A percentile compares a stretch with the other conserved stretches of the same genome.
These are phyloP conservation scores for Campoletis sonorensis DNA, from an alignment of 1,140 invertebrate species.

Conservation along the genomic window DNA sequence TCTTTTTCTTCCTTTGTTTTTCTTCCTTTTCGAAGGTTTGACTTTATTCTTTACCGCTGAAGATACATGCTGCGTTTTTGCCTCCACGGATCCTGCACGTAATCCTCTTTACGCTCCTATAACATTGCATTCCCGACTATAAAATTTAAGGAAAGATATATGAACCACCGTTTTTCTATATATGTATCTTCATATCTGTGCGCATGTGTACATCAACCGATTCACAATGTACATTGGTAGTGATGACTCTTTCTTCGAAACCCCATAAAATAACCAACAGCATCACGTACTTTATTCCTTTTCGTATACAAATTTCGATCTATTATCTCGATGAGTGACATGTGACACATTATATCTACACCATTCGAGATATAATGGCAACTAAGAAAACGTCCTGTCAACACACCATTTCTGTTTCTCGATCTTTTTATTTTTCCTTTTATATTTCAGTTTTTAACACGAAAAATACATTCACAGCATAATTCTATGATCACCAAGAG, in stretches of 20 bases:
- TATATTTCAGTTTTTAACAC: no score
- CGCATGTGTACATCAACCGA: neutral
- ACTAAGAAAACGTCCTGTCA: neutral
- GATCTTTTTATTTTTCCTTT: no score
- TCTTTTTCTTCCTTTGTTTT: neutral
- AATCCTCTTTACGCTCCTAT: constrained; percentile 28
- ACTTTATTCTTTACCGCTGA: constrained; percentile 14
- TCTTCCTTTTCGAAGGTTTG: constrained; percentile 9
- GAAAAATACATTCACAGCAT: no score
- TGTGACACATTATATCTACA: neutral
- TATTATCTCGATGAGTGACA: neutral
- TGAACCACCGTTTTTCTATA: neutral
- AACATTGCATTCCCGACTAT: constrained; percentile 20
- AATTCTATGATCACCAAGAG: no score
- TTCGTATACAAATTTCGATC: neutral
- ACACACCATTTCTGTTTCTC: neutral
- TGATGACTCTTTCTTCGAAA: constrained; percentile 10
- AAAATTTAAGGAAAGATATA: neutral
- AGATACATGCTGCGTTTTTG: constrained; percentile 6
- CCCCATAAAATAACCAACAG: neutral
- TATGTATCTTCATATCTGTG: neutral
- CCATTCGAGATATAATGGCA: neutral
- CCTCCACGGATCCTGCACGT: neutral
- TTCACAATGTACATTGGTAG: neutral
- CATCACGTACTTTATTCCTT: neutral